A percentile compares a stretch with the other conserved stretches of the same genome.
phyloP scores from a whole-genome alignment of 2,888 invertebrate species.

The Mesorhabditis spiculigera region DNA sequence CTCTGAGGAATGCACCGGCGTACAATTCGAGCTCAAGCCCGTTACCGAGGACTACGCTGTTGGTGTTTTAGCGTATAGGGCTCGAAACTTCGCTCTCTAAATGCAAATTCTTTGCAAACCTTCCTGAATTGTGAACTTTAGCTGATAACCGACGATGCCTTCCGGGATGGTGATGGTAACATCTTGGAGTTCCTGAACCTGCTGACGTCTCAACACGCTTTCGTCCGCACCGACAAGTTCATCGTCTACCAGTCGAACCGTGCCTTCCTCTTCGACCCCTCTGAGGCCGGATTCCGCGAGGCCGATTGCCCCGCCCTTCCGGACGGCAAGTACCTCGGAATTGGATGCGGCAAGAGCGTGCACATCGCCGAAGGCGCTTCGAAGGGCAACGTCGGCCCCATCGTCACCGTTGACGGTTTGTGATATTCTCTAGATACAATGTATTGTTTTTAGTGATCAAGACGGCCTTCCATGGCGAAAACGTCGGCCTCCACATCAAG shows the following conservation, averaged over 20 bases:
- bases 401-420: not conserved
- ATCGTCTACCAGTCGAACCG: constrained; percentile 11
- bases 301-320: constrained; percentile 8
- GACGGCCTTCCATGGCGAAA: not conserved
- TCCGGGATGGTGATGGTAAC: not conserved
- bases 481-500: not conserved
- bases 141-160: not conserved
- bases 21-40: constrained; percentile 9
- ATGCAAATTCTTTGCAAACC: not conserved
- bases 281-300: constrained; percentile 1
- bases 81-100: not conserved
- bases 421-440: not conserved
- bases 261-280: constrained; percentile 10
- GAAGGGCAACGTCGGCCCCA: not conserved
- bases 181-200: constrained; percentile 14
- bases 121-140: not conserved
- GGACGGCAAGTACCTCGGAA: constrained; percentile 14
- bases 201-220: constrained; percentile 11
- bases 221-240: constrained; percentile 10
- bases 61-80: too few species aligned
- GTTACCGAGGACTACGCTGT: constrained; percentile 12
- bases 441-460: not conserved
- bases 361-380: constrained; percentile 12
- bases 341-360: constrained; percentile 11
- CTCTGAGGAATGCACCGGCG: constrained; percentile 6